Evolutionary conservation across 2,113 vertebrate genomes (phyloP), one percentile per base, ranked within the genome.

Genomic region (Albula goreensis): DNA sequence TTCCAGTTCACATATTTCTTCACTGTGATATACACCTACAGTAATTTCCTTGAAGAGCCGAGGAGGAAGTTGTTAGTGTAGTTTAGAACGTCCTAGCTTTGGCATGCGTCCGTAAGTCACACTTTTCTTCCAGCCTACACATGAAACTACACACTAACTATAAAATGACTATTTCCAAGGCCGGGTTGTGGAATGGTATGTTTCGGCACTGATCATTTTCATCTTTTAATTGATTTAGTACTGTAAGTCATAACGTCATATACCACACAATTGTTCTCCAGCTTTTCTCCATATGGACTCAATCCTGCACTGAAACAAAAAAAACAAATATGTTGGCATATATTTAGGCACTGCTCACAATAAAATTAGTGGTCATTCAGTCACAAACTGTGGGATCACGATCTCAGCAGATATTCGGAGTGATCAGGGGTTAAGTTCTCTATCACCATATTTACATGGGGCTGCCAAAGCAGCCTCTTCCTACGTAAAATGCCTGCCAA

Each of bases 381-480:
- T 78, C 56, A 22, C 78, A 15, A 31, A 60, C 78, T 25, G 41
- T 81, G 78, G 81, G 31, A 53, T 63, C 50, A 53, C 25, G 22
- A 79, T 48, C 53, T 57, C 12, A 56, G 50, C 50, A 50, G 80
- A 81, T 81, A 81, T 8, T 17, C 56, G 80, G n/a, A 49, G 13
- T 82, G 49, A 78, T 48, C 25, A 74, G 78, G 81, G 50, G 13
- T 79, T 56, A 4, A 78, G 50, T 3, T 60, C 31, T 56, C 74
- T 74, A 82, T 17, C 13, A 56, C 51, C 50, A 80, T 82, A 70
- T 83, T 86, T 70, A 52, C 56, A 56, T 31, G 11, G 74, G 81
- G 31, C 80, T 87, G 84, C 51, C 60, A 81, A 83, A 83, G 57
- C 77, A 6, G 53, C 41, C 78, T 83, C 25, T n/a, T 87, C 57